Evolutionary conservation across 2,888 invertebrate genomes (phyloP).

Genomic region (Cerceris ruficornis): DNA sequence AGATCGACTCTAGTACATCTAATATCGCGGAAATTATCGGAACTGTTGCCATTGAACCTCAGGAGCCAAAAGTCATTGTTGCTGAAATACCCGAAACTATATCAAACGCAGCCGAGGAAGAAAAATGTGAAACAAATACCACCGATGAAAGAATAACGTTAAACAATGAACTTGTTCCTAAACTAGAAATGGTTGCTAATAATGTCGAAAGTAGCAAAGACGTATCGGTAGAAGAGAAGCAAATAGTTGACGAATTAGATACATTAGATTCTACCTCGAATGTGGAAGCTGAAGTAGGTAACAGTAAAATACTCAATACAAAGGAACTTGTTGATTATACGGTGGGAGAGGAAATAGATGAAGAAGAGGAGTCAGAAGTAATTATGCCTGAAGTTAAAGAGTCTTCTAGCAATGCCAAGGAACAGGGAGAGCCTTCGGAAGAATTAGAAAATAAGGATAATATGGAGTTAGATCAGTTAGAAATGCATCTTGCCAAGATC

Average conservation of each 20-base stretch:
- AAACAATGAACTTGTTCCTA: conserved; percentile 48
- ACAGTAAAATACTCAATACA: conserved; percentile 74
- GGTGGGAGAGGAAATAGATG: conserved; percentile 67
- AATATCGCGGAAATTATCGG: conserved; percentile 83
- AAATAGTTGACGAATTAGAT: conserved; percentile 43
- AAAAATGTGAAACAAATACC: conserved; percentile 42
- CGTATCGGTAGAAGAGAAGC: conserved; percentile 44
- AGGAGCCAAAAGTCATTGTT: conserved; percentile 68
- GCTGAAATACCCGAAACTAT: conserved; percentile 52
- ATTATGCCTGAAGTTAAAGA: conserved; percentile 39
- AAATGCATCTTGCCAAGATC: conserved; percentile 72
- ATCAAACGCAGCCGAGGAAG: conserved; percentile 41
- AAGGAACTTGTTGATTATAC: conserved; percentile 43
- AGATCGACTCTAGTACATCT: conserved; percentile 83
- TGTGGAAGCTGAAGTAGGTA: conserved; percentile 80
- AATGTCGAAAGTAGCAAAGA: conserved; percentile 44
- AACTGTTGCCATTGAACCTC: conserved; percentile 72
- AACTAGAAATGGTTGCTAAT: conserved; percentile 26
- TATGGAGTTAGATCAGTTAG: conserved; percentile 67
- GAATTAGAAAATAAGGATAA: conserved; percentile 56
- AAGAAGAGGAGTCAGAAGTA: conserved; percentile 61
- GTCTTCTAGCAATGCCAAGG: conserved; percentile 29
- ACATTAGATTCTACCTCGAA: conserved; percentile 68
- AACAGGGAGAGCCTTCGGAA: conserved; percentile 41
- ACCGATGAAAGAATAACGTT: conserved; percentile 37